Evolutionary conservation across 2,113 vertebrate genomes (phyloP).

Genomic region (Urocynchramus pylzowi): DNA sequence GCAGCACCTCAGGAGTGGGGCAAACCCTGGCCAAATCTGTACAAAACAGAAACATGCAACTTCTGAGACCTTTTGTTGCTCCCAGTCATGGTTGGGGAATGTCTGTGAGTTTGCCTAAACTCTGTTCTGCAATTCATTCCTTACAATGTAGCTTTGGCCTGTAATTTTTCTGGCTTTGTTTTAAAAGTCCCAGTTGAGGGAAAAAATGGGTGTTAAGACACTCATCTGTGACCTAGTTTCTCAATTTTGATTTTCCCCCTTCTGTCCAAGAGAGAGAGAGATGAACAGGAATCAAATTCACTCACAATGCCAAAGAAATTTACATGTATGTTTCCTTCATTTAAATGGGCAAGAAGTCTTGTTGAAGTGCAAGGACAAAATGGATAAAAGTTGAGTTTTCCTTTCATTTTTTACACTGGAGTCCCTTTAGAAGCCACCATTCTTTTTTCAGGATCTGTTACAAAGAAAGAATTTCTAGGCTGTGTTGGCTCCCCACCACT

Average conservation of each 20-base stretch:
- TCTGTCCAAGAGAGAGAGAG: not conserved
- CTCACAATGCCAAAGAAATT: not conserved
- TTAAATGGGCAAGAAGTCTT: not conserved
- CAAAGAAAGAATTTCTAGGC: not conserved
- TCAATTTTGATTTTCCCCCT: not conserved
- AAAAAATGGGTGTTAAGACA: not conserved
- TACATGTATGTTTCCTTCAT: not conserved
- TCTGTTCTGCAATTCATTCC: not conserved
- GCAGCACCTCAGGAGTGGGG: not conserved
- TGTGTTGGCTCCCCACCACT: not conserved
- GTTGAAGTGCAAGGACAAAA: not conserved
- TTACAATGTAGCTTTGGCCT: not conserved
- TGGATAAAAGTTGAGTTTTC: not conserved
- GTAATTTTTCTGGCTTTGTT: not conserved
- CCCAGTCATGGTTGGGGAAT: accelerated
- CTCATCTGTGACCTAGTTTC: not conserved
- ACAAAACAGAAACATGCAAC: not conserved
- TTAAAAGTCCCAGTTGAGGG: not conserved
- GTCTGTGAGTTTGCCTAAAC: not conserved
- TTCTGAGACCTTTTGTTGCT: not conserved
- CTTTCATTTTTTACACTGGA: not conserved
- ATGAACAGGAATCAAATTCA: not conserved
- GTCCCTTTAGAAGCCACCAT: not conserved
- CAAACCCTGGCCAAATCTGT: not conserved
- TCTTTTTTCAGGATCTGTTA: not conserved